Evolutionary conservation across 2,113 vertebrate genomes (phyloP).

Genomic region (Ornithorhynchus anatinus): DNA sequence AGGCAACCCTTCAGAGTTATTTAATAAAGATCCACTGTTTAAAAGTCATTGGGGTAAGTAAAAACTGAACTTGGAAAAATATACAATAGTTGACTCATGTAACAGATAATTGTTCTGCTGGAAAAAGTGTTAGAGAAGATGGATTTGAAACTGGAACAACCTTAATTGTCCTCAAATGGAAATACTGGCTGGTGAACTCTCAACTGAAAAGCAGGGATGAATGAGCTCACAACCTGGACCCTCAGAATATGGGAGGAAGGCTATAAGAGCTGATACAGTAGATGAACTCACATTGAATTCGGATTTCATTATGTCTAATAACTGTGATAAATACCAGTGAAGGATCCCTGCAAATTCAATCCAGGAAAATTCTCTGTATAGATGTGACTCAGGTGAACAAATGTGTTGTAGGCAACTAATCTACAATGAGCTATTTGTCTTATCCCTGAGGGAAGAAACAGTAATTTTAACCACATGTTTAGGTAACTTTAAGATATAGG

Average conservation of each 20-base stretch:
- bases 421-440: constrained; percentile 45
- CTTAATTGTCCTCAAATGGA: constrained; percentile 42
- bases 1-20: too few relatives aligned
- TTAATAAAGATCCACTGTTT: too few relatives aligned
- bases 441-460: constrained; percentile 7
- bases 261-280: constrained; percentile 43
- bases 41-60: too few relatives aligned
- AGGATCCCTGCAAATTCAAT: constrained; percentile 46
- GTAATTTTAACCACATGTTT: constrained; percentile 17
- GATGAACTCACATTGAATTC: constrained; percentile 43
- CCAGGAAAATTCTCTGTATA: constrained; percentile 59
- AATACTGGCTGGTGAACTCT: constrained; percentile 29
- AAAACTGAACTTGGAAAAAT: too few relatives aligned
- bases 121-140: constrained; percentile 41
- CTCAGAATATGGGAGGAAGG: constrained; percentile 37
- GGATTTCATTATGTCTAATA: constrained; percentile 68
- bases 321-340: constrained; percentile 59
- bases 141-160: constrained; percentile 41
- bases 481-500: not conserved
- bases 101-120: too few relatives aligned
- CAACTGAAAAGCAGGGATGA: constrained; percentile 37
- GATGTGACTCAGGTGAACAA: constrained; percentile 62
- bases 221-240: constrained; percentile 43
- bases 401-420: constrained; percentile 56
- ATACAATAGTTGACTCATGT: too few relatives aligned